A percentile compares a stretch with the other conserved stretches of the same genome.
Evolutionary conservation across 92 coral and sea anemone species (phyloP).

Genomic region (Zoanthus solanderi): DNA sequence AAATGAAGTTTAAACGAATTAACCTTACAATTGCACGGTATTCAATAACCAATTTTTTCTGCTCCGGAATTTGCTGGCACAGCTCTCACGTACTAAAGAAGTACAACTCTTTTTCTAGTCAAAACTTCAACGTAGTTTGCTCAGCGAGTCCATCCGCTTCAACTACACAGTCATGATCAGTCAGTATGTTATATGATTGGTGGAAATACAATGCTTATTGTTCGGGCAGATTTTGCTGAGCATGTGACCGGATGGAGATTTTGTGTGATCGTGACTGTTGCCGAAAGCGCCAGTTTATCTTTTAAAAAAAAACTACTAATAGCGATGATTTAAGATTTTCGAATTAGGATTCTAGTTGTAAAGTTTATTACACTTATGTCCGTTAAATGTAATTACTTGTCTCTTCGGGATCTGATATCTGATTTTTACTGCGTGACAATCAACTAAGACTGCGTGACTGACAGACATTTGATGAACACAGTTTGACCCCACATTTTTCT

Average conservation of each 20-base stretch:
- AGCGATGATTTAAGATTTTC: too few species aligned
- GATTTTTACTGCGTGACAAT: too few species aligned
- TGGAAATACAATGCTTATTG: constrained; percentile 29
- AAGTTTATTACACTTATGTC: too few species aligned
- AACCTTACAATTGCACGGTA: not conserved
- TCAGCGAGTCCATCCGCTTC: not conserved
- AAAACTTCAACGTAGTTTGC: not conserved
- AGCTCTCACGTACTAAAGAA: not conserved
- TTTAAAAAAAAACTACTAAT: too few species aligned
- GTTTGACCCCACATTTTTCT: too few species aligned
- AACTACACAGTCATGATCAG: not conserved
- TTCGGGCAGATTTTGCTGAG: not conserved
- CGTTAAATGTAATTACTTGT: too few species aligned
- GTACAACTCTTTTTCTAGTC: not conserved
- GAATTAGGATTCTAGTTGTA: too few species aligned
- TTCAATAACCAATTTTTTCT: not conserved
- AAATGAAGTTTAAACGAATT: not conserved
- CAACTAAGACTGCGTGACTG: too few species aligned
- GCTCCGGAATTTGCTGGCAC: constrained; percentile 6
- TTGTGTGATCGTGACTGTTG: not conserved
- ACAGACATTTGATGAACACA: too few species aligned
- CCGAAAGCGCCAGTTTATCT: too few species aligned
- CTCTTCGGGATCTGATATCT: too few species aligned
- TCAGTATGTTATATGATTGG: constrained; percentile 24
- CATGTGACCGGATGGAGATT: constrained; percentile 11